A percentile compares a stretch with the other conserved stretches of the same genome.
phyloP scores from a whole-genome alignment of 2,888 invertebrate genomes.

The Leucozona laternaria region DNA sequence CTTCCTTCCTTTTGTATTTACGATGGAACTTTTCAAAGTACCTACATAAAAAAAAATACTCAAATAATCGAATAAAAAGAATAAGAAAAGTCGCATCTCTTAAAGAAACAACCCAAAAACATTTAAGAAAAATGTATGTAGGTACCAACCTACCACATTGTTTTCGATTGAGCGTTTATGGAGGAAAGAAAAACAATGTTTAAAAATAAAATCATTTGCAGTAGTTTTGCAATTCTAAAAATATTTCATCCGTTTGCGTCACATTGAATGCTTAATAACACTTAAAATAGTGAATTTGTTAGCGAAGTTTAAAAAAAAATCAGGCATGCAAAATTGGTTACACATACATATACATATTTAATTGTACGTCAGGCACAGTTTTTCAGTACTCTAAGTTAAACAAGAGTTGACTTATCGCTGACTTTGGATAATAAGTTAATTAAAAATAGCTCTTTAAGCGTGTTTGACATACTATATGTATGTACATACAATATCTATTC shows the following conservation, averaged over 20 bases:
- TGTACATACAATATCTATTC: no score
- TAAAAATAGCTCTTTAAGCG: no score
- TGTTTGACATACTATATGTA: no score
- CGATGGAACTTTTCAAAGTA: slow-evolving; percentile 22
- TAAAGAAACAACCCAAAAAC: background rate
- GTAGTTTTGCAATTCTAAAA: background rate
- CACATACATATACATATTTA: no score
- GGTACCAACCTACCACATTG: no score
- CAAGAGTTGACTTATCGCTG: no score
- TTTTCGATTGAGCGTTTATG: background rate
- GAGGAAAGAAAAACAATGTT: background rate
- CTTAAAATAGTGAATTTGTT: background rate
- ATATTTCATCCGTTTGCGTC: background rate
- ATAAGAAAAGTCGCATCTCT: background rate
- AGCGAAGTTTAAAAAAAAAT: no score
- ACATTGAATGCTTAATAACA: background rate
- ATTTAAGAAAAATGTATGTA: background rate
- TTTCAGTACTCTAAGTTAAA: no score
- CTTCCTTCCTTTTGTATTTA: slow-evolving; percentile 18
- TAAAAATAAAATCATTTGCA: background rate
- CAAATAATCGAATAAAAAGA: background rate
- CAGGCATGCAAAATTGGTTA: no score
- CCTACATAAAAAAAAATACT: background rate
- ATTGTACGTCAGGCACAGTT: no score
- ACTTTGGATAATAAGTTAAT: no score